phyloP scores from a whole-genome alignment of 2,113 vertebrate genomes.

The Paralichthys olivaceus region DNA sequence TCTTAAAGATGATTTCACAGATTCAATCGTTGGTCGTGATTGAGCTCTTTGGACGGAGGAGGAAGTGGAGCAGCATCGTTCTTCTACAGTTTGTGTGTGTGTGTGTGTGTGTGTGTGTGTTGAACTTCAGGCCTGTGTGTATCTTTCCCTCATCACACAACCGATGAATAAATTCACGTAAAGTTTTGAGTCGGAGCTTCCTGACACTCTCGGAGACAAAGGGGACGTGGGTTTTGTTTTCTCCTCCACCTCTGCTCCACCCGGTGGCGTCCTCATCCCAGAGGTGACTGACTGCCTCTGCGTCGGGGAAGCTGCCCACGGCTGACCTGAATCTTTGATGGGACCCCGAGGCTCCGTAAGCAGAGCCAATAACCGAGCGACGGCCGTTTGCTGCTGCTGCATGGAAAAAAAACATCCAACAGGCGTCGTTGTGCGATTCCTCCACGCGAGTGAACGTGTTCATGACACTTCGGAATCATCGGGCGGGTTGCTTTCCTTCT shows the following conservation, averaged over 20 bases:
- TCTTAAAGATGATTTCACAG: too few relatives aligned
- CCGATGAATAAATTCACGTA: constrained; percentile 33
- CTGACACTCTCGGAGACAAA: background rate
- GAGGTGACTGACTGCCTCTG: background rate
- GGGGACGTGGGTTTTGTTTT: constrained; percentile 11
- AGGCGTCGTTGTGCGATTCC: background rate
- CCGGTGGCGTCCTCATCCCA: constrained; percentile 35
- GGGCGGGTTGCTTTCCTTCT: constrained; percentile 17
- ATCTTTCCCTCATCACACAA: constrained; percentile 19
- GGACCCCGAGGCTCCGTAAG: constrained; percentile 47
- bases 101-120: background rate
- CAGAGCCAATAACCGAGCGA: constrained; percentile 34
- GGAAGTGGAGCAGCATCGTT: too few relatives aligned
- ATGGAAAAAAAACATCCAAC: constrained; percentile 39
- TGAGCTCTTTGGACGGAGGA: too few relatives aligned
- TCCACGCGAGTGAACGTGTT: constrained; percentile 29
- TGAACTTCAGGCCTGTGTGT: too few relatives aligned
- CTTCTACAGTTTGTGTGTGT: too few relatives aligned
- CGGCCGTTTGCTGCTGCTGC: background rate
- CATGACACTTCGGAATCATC: constrained; percentile 21
- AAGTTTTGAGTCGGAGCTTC: background rate
- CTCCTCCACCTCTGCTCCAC: constrained; percentile 3
- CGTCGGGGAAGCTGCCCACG: constrained; percentile 10
- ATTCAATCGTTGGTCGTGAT: too few relatives aligned
- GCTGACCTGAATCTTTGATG: constrained; percentile 75